phyloP scores from a whole-genome alignment of 1,140 invertebrate genomes.

The Diorhabda sublineata region DNA sequence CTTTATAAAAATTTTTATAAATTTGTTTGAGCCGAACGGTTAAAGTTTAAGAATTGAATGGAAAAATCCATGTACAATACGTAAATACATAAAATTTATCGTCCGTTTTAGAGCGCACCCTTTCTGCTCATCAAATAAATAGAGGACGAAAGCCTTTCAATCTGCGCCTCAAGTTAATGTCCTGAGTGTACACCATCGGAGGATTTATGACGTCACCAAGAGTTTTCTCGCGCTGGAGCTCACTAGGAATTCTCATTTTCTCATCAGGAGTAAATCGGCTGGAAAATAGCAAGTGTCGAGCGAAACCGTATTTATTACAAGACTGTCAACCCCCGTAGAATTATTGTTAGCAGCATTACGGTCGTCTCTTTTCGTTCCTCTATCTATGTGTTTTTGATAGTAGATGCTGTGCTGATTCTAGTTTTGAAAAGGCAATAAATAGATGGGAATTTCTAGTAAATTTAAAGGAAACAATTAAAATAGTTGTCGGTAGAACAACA shows the following conservation, averaged over 20 bases:
- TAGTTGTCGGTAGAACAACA: too few relatives aligned
- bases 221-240: constrained; percentile 42
- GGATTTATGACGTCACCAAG: constrained; percentile 42
- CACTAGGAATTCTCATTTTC: constrained; percentile 48
- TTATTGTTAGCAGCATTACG: constrained; percentile 46
- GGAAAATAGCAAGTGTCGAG: constrained; percentile 45
- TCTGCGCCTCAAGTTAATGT: constrained; percentile 14
- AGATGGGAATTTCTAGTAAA: too few relatives aligned
- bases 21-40: too few relatives aligned
- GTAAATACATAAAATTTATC: too few relatives aligned
- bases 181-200: constrained; percentile 9
- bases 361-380: neutral
- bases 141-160: constrained; percentile 8
- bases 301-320: constrained; percentile 45
- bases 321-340: constrained; percentile 43
- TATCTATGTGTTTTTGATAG: neutral
- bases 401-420: neutral
- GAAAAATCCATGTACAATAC: too few relatives aligned
- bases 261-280: constrained; percentile 48
- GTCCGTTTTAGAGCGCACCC: too few relatives aligned
- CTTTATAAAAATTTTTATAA: too few relatives aligned
- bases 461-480: too few relatives aligned
- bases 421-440: too few relatives aligned
- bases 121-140: too few relatives aligned
- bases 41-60: too few relatives aligned